phyloP scores from a whole-genome alignment of 2,888 invertebrate genomes.

The Schrankia costaestrigalis region DNA sequence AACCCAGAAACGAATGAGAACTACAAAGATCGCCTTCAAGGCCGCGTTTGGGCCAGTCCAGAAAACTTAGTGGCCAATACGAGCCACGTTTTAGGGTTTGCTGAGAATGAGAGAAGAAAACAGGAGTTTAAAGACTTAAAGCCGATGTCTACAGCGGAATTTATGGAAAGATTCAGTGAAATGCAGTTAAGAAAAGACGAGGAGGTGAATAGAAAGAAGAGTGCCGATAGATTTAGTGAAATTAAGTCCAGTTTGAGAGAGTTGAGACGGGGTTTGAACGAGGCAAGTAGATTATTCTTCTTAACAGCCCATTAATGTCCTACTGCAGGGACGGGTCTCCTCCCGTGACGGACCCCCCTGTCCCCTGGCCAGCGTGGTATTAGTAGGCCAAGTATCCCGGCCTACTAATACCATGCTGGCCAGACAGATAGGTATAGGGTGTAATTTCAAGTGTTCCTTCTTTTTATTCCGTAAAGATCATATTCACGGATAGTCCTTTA shows the following conservation, averaged over 20 bases:
- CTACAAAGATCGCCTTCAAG: constrained; percentile 35
- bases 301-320: too few species aligned
- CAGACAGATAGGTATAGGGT: too few species aligned
- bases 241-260: constrained; percentile 66
- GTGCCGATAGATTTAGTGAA: constrained; percentile 57
- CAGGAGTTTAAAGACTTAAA: constrained; percentile 44
- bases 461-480: too few species aligned
- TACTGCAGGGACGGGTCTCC: too few species aligned
- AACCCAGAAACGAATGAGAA: constrained; percentile 41
- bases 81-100: constrained; percentile 11
- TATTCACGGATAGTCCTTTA: too few species aligned
- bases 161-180: constrained; percentile 52
- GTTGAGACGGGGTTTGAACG: constrained; percentile 63
- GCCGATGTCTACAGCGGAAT: constrained; percentile 64
- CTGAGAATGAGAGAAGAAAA: constrained; percentile 17
- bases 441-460: too few species aligned
- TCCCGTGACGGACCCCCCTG: too few species aligned
- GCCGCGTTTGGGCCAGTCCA: constrained; percentile 31
- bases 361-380: too few species aligned
- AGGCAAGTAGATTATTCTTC: too few species aligned
- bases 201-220: constrained; percentile 10
- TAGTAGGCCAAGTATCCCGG: too few species aligned
- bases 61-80: constrained; percentile 9
- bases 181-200: constrained; percentile 41
- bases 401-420: too few species aligned